A percentile compares a stretch with the other conserved stretches of the same genome.
These are phyloP conservation scores for Meriones unguiculatus DNA, from an alignment of 2,113 vertebrate species.

Conservation along the genomic window DNA sequence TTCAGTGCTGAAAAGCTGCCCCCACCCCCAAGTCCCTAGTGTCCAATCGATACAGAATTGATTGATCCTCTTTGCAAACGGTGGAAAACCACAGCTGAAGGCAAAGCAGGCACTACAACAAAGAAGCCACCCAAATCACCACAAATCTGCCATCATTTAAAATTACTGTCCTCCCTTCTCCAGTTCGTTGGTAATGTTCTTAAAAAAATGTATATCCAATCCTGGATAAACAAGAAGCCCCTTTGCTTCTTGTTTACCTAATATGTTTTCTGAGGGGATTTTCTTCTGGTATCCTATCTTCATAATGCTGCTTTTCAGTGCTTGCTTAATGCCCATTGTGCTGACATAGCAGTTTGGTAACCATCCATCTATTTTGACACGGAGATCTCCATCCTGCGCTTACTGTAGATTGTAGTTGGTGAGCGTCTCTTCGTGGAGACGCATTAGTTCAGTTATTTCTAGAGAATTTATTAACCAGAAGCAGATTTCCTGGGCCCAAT, in stretches of 20 bases:
- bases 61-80: constrained; percentile 54
- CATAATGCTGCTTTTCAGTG: not conserved
- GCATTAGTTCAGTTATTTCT: constrained; percentile 3
- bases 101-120: not conserved
- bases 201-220: not conserved
- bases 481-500: not conserved
- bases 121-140: not conserved
- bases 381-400: not conserved
- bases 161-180: not conserved
- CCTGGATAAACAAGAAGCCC: not conserved
- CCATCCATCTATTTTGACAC: accelerated
- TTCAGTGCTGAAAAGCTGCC: not conserved
- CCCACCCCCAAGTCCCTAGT: not conserved
- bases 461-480: constrained; percentile 19
- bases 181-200: not conserved
- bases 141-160: not conserved
- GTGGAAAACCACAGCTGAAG: not conserved
- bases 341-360: not conserved
- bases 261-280: not conserved
- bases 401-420: not conserved
- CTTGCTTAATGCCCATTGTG: not conserved
- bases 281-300: not conserved
- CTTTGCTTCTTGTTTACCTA: not conserved
- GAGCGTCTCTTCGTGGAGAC: not conserved
- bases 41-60: not conserved